A percentile compares a stretch with the other conserved stretches of the same genome.
Evolutionary conservation across 1,140 invertebrate genomes (phyloP).

Genomic region (Drosophila sp.): DNA sequence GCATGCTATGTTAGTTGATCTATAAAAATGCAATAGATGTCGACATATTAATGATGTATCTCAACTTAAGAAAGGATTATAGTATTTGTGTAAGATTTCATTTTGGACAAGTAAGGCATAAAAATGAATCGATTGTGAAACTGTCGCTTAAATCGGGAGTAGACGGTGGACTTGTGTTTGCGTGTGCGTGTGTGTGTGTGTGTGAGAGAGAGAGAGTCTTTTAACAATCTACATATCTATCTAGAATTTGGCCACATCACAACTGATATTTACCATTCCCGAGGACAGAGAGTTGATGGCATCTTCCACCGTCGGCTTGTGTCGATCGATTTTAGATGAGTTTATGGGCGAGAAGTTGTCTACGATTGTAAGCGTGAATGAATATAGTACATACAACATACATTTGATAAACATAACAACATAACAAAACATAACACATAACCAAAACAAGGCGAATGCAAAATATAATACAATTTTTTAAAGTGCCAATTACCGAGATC

Average conservation of each 20-base stretch:
- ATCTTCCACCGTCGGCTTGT: slow-evolving; percentile 88
- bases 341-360: slow-evolving; percentile 84
- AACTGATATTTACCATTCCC: slow-evolving; percentile 89
- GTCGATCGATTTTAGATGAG: slow-evolving; percentile 84
- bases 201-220: slow-evolving; percentile 4
- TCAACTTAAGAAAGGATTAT: not conserved
- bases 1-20: slow-evolving; percentile 82
- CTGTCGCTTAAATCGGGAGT: slow-evolving; percentile 24
- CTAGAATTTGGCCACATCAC: slow-evolving; percentile 53
- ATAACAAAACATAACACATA: slow-evolving; percentile 4
- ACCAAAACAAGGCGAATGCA: slow-evolving; percentile 46
- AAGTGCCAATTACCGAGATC: slow-evolving; percentile 86
- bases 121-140: slow-evolving; percentile 13
- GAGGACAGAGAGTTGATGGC: slow-evolving; percentile 91
- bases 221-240: slow-evolving; percentile 18
- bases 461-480: slow-evolving; percentile 43
- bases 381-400: slow-evolving; percentile 58
- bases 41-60: not conserved
- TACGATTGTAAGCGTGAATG: slow-evolving; percentile 79
- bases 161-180: slow-evolving; percentile 17
- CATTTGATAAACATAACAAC: slow-evolving; percentile 40
- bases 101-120: not conserved
- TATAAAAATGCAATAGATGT: slow-evolving; percentile 68
- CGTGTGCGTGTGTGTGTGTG: slow-evolving; percentile 31
- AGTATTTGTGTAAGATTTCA: slow-evolving; percentile 4